These are phyloP conservation scores for Corythaeola cristata DNA, from an alignment of 2,113 vertebrate species.

Conservation along the genomic window DNA sequence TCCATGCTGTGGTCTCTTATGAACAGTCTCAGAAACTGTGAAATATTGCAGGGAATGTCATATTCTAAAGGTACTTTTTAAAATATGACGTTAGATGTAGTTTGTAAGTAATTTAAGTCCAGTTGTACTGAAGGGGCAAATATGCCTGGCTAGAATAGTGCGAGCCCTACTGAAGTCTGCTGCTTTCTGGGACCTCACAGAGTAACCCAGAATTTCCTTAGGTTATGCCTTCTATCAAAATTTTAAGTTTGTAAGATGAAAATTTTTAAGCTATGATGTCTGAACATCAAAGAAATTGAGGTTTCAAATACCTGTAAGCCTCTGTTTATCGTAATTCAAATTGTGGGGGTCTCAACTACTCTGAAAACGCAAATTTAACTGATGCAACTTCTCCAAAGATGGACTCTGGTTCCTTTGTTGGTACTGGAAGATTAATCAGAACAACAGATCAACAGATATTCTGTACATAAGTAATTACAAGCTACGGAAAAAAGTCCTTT, in stretches of 20 bases:
- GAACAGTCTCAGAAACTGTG: not conserved
- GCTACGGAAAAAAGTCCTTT: not conserved
- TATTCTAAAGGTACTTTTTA: not conserved
- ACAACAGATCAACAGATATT: not conserved
- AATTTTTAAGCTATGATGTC: not conserved
- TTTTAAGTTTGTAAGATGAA: not conserved
- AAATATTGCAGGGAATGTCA: not conserved
- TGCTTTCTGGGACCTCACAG: not conserved
- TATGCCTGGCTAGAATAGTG: not conserved
- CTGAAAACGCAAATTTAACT: not conserved
- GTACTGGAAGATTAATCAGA: not conserved
- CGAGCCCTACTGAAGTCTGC: not conserved
- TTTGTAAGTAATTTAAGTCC: not conserved
- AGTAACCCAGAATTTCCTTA: not conserved
- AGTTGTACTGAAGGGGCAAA: not conserved
- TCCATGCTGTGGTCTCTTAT: not conserved
- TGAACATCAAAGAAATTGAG: not conserved
- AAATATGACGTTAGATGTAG: fast-evolving
- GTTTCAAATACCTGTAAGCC: not conserved
- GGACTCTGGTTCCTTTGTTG: not conserved
- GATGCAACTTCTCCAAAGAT: not conserved
- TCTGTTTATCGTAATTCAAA: not conserved
- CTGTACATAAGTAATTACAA: not conserved
- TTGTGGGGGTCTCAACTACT: not conserved
- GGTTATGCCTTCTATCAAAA: not conserved